Evolutionary conservation across 2,797 vertebrate species (phyloP).

Genomic region (Chaunax sp.): DNA sequence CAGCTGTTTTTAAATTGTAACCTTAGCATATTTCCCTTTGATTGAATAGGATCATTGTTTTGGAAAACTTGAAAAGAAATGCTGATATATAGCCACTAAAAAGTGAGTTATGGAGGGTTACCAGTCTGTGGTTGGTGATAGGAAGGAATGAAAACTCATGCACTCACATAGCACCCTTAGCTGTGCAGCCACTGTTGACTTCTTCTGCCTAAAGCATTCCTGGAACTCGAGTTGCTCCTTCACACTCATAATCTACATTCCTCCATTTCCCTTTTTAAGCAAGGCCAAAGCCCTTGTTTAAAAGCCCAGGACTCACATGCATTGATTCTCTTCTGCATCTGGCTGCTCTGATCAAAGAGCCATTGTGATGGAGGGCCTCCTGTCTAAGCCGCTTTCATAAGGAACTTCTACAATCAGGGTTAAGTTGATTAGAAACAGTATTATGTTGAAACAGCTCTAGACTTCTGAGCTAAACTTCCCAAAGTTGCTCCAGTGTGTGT

Average conservation of each 20-base stretch:
- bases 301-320: slow-evolving; percentile 12
- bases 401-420: slow-evolving; percentile 48
- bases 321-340: slow-evolving; percentile 42
- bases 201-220: slow-evolving; percentile 50
- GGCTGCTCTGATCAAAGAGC: slow-evolving; percentile 48
- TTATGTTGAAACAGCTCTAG: slow-evolving; percentile 56
- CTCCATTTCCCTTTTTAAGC: slow-evolving; percentile 59
- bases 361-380: slow-evolving; percentile 45
- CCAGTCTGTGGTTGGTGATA: slow-evolving; percentile 9
- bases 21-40: not conserved
- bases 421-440: slow-evolving; percentile 75
- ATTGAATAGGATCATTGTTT: slow-evolving; percentile 3
- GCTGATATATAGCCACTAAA: not conserved
- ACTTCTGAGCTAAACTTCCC: slow-evolving; percentile 57
- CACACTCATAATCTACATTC: slow-evolving; percentile 61
- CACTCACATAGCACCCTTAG: slow-evolving; percentile 14
- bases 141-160: slow-evolving; percentile 35
- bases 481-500: slow-evolving; percentile 64
- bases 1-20: not conserved
- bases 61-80: not conserved
- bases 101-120: not conserved
- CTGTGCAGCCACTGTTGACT: slow-evolving; percentile 19
- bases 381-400: slow-evolving; percentile 65
- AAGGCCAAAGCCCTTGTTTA: slow-evolving; percentile 26
- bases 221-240: slow-evolving; percentile 55